A percentile compares a stretch with the other conserved stretches of the same genome.
Conservation (phyloP, 2,888 invertebrate genomes). For the Trichogramma evanescens region DNA sequence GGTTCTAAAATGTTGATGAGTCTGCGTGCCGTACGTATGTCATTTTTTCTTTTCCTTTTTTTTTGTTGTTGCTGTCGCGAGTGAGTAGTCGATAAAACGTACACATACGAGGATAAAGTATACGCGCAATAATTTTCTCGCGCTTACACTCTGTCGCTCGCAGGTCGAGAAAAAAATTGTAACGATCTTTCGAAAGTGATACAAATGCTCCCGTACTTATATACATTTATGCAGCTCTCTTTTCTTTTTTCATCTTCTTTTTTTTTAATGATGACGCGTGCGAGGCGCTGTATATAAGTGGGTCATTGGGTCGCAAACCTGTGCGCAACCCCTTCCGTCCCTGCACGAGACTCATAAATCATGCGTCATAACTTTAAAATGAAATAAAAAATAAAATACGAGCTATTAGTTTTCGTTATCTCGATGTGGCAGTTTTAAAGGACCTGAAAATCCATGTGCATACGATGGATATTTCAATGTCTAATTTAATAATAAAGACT, state of each 20-base stretch:
- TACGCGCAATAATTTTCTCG: background rate
- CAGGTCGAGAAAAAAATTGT: slow-evolving; percentile 2
- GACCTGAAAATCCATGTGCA: too few species aligned
- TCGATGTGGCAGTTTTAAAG: too few species aligned
- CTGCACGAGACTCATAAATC: too few species aligned
- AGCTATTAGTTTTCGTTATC: slow-evolving; percentile 30
- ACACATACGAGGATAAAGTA: background rate
- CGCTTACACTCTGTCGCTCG: background rate
- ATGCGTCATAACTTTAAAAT: too few species aligned
- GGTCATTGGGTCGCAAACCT: slow-evolving; percentile 39
- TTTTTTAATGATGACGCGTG: slow-evolving; percentile 1
- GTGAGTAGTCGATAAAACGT: slow-evolving; percentile 31
- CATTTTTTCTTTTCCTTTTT: too few species aligned
- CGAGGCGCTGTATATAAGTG: slow-evolving; percentile 28
- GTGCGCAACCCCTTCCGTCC: too few species aligned
- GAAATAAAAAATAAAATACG: slow-evolving; percentile 9
- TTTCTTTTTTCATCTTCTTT: too few species aligned
- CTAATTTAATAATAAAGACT: too few species aligned
- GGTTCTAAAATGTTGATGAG: too few species aligned
- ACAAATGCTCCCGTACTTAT: background rate
- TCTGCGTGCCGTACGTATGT: too few species aligned
- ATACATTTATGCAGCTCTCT: background rate
- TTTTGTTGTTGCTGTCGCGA: slow-evolving; percentile 5
- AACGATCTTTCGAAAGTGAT: slow-evolving; percentile 15
- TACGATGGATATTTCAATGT: too few species aligned